phyloP scores from a whole-genome alignment of 2,797 vertebrate species.

The Paratrypauchen microcephalus region DNA sequence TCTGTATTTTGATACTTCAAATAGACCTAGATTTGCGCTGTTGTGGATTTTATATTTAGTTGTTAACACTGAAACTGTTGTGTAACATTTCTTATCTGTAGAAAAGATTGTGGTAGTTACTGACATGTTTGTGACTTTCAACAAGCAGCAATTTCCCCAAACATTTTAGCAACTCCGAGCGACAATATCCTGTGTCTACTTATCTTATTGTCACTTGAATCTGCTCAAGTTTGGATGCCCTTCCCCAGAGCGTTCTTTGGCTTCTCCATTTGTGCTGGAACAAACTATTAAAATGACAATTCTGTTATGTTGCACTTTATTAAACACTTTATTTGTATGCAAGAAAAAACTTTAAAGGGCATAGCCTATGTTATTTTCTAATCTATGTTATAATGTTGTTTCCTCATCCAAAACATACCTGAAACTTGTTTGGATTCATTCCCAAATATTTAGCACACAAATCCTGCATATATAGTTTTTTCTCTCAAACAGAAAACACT shows the following conservation, averaged over 20 bases:
- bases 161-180: background rate
- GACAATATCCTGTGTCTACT: background rate
- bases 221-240: background rate
- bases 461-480: too few species aligned
- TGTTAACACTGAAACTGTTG: background rate
- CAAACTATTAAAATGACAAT: background rate
- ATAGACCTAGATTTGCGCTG: background rate
- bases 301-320: background rate
- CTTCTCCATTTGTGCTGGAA: background rate
- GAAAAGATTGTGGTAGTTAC: background rate
- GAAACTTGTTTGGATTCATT: too few species aligned
- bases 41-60: background rate
- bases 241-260: background rate
- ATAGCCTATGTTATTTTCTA: too few species aligned
- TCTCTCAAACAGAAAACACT: too few species aligned
- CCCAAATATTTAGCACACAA: too few species aligned
- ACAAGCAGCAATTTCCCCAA: constrained; percentile 1
- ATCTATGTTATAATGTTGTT: too few species aligned
- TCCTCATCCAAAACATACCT: too few species aligned
- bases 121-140: background rate
- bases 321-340: background rate
- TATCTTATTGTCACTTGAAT: background rate
- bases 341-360: too few species aligned
- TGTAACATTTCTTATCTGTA: background rate
- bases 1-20: background rate